Base-by-base conservation (phyloP, 1,140 invertebrate genomes). In the Trichoplusia ni region DNA sequence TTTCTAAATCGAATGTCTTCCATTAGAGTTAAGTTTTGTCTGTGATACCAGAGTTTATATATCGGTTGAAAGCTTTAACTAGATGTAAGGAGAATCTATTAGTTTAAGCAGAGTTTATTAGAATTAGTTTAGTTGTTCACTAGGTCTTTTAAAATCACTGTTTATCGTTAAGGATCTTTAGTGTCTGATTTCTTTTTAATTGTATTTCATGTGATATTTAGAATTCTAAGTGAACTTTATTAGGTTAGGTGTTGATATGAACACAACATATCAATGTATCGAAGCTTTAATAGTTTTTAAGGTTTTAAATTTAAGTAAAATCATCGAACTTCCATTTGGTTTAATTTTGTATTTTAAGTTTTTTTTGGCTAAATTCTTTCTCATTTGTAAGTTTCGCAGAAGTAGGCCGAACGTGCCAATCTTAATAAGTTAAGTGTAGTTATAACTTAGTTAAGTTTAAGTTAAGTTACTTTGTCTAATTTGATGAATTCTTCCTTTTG, bases 351-450 rank as follows among this genome's bases (percentile, higher is more conserved):
- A n/a, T 59, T 59, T 53, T 60, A 61, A 51, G 53, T 13, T 35
- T 33, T 61, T 9, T 38, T 62, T 67, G 31, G 64, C 51, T n/a
- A 66, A 67, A 53, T 64, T 64, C 21, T 67, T 60, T 42, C 69
- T 56, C 37, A 35, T 68, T 61, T 67, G 54, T 70, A 61, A 38
- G 40, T 54, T 64, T 66, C 53, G 64, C 63, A 73, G 59, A 77
- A 83, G 65, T 84, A 63, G 87, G 87, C 84, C 85, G 87, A 88
- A 49, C 62, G 83, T 90, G 87, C 79, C 85, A 90, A 90, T 90
- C 66, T 82, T 81, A 79, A 49, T 49, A 11, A 54, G 4, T 38
- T 42, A 21, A 44, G 37, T 31, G 42, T 11, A 40, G 38, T 19
- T 42, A 7, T 29, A 18, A 54, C n/a, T 25, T 3, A 19, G 29